Evolutionary conservation across 1,140 invertebrate species (phyloP).

Genomic region (Drosophila pachea): DNA sequence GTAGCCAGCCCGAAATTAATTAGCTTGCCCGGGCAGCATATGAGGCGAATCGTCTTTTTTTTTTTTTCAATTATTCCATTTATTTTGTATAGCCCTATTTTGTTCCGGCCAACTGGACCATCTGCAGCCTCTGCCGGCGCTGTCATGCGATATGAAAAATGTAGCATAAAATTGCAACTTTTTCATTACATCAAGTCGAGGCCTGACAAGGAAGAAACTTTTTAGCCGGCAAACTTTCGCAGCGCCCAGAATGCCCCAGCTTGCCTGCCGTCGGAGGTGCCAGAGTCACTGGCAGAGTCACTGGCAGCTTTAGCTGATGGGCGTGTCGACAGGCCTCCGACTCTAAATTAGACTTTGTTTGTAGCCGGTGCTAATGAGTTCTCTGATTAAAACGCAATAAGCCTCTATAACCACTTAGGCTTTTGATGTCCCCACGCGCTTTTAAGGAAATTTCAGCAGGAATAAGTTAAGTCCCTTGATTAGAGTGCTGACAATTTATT

Average conservation of each 20-base stretch:
- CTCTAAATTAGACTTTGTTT: slow-evolving; percentile 59
- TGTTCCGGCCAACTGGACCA: slow-evolving; percentile 32
- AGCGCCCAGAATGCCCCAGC: not conserved
- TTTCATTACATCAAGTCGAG: slow-evolving; percentile 71
- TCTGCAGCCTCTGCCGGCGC: slow-evolving; percentile 20
- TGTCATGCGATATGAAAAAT: slow-evolving; percentile 68
- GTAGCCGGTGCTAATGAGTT: slow-evolving; percentile 63
- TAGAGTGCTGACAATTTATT: slow-evolving; percentile 15
- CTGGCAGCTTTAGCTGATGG: slow-evolving; percentile 6
- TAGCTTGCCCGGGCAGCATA: slow-evolving; percentile 57
- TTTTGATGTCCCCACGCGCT: slow-evolving; percentile 24
- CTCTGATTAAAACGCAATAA: slow-evolving; percentile 55
- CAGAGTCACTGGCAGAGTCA: slow-evolving; percentile 12
- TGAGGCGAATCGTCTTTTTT: slow-evolving; percentile 14
- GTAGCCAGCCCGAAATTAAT: slow-evolving; percentile 58
- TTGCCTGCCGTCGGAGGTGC: too few relatives aligned
- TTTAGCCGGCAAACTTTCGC: slow-evolving; percentile 34
- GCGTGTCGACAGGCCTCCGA: slow-evolving; percentile 12
- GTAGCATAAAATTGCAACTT: slow-evolving; percentile 62
- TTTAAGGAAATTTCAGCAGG: slow-evolving; percentile 6
- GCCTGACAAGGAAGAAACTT: slow-evolving; percentile 59
- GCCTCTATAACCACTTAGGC: slow-evolving; percentile 1
- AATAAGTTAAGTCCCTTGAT: slow-evolving; percentile 21
- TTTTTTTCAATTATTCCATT: not conserved
- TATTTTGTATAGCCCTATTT: slow-evolving; percentile 14